Base-by-base conservation (phyloP, 2,797 vertebrate genomes). In the Synanceia verrucosa region DNA sequence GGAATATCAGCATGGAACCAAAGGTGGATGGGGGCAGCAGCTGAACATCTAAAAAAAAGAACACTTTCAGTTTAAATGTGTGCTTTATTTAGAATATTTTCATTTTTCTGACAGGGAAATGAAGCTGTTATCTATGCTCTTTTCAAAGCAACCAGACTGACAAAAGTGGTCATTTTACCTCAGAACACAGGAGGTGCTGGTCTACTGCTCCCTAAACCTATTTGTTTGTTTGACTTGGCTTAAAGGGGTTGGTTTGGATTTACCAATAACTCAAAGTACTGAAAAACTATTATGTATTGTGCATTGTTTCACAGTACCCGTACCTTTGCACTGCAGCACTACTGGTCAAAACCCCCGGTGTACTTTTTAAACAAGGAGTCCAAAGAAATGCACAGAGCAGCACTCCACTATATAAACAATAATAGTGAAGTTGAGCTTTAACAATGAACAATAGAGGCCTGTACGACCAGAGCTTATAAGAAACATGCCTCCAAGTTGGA, bases 381-480 rank as follows among this genome's bases (percentile, higher is more conserved):
- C 11, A 62, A 41, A 83, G 75, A 74, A 77, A 65, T 46, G 19
- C 50, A 67, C 47, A 9, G 50, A 41, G 34, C 51, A 33, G 46
- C 5, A 2, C 23, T 63, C 31, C 3, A 1, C 50, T 29, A 18
- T 37, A 36, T 48, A 21, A 65, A 64, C 56, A 53, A 29, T 33
- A 56, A 52, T 46, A 29, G 72, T 59, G 57, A 70, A 37, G 44
- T 36, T 41, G 57, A 73, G 51, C 7, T 33, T 29, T 56, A 53
- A 81, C 76, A 70, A 60, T 75, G 62, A 84, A 85, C 82, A 82
- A 76, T 76, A 33, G 78, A 29, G 33, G 66, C 53, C 65, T 48
- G 58, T 71, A 31, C 7, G 36, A 1, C 34, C 12, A 5, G n/a
- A 28, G 19, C 41, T 46, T 36, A 33, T n/a, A 11, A 0, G 46